A percentile compares a stretch with the other conserved stretches of the same genome.
Conservation (phyloP, 2,888 invertebrate species). For the Dasysyrphus albostriatus region DNA sequence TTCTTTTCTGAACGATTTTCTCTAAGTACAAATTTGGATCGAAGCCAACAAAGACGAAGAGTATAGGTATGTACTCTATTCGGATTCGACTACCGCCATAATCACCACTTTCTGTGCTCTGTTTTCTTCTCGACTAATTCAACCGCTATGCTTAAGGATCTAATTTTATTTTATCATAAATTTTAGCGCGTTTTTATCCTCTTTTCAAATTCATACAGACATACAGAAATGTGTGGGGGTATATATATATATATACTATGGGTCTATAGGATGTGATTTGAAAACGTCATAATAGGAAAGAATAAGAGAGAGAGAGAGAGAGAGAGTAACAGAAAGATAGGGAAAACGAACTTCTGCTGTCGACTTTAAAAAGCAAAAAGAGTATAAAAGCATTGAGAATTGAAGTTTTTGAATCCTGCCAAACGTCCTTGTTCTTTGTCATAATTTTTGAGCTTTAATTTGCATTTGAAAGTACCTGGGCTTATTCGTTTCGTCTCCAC, state of each 20-base stretch:
- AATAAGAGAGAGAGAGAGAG: background rate
- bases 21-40: constrained; percentile 73
- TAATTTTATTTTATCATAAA: constrained; percentile 73
- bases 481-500: constrained; percentile 27
- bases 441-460: constrained; percentile 71
- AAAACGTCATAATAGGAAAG: constrained; percentile 57
- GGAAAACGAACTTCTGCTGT: background rate
- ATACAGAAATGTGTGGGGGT: background rate
- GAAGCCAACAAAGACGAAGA: constrained; percentile 51
- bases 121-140: background rate
- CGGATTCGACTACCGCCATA: background rate
- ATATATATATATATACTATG: background rate
- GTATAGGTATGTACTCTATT: constrained; percentile 3
- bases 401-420: constrained; percentile 60
- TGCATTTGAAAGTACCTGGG: constrained; percentile 59
- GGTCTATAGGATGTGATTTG: constrained; percentile 6
- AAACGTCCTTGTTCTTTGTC: constrained; percentile 57
- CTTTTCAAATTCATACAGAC: background rate
- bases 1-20: constrained; percentile 28
- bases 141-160: constrained; percentile 52
- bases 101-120: background rate
- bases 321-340: background rate
- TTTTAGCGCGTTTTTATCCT: constrained; percentile 59
- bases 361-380: constrained; percentile 23
- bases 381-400: constrained; percentile 50